Conservation (phyloP, 2,113 vertebrate species). For the Heterochromis multidens region DNA sequence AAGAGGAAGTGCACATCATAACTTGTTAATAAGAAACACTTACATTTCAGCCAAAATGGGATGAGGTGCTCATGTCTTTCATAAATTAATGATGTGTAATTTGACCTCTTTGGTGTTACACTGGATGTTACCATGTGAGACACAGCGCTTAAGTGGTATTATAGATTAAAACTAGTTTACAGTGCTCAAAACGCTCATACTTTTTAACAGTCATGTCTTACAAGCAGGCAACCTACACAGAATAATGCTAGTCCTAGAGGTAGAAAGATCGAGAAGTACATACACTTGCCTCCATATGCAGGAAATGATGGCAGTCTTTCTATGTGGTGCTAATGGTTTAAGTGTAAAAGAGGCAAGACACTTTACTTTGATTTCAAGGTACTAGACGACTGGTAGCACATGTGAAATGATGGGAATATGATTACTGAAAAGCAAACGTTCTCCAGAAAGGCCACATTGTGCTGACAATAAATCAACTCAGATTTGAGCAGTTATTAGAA, state of each 20-base stretch:
- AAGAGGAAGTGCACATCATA: background rate
- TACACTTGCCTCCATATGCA: background rate
- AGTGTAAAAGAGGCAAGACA: background rate
- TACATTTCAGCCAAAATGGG: background rate
- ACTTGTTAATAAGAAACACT: background rate
- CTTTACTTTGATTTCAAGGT: background rate
- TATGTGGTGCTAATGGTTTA: conserved; percentile 16
- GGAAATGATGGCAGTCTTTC: background rate
- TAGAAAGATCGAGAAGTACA: background rate
- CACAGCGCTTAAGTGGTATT: background rate
- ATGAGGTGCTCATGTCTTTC: background rate
- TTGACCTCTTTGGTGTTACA: background rate
- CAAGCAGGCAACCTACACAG: background rate
- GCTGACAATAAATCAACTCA: background rate
- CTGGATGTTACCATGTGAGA: background rate
- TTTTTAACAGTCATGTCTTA: background rate
- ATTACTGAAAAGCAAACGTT: background rate
- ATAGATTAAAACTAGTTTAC: background rate
- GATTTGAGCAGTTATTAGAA: background rate
- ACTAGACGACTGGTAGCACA: background rate
- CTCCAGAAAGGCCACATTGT: background rate
- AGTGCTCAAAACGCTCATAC: background rate
- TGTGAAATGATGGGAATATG: background rate
- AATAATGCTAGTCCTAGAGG: background rate
- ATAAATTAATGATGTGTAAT: background rate